phyloP scores from a whole-genome alignment of 1,140 invertebrate species.

The Agrilus planipennis region DNA sequence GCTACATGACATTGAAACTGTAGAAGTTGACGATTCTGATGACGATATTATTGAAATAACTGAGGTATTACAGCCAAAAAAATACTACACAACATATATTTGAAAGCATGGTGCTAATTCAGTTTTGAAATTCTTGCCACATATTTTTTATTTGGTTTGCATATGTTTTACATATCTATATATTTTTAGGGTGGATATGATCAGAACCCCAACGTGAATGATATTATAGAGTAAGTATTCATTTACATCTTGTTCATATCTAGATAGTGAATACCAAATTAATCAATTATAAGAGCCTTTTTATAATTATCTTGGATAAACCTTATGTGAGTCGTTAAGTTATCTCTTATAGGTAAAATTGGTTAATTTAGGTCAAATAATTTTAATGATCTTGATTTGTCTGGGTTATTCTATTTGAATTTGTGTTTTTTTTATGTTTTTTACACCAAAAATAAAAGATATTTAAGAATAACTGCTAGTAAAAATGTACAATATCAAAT shows the following conservation, averaged over 20 bases:
- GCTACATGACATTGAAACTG: slow-evolving; percentile 56
- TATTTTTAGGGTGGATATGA: slow-evolving; percentile 61
- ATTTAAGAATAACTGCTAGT: no score
- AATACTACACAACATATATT: neutral
- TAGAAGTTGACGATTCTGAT: slow-evolving; percentile 60
- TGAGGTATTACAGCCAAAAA: slow-evolving; percentile 44
- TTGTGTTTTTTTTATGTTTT: no score
- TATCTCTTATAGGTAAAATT: no score
- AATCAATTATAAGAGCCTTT: neutral
- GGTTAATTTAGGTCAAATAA: no score
- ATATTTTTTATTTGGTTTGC: slow-evolving; percentile 9
- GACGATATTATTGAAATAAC: slow-evolving; percentile 76
- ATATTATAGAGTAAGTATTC: slow-evolving; percentile 62
- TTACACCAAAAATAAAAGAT: no score
- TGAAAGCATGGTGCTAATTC: no score
- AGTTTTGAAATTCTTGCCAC: no score
- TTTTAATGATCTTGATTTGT: no score
- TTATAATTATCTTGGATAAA: neutral
- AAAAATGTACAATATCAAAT: no score
- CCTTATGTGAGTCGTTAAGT: no score
- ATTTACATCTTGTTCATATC: neutral
- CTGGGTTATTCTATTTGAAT: no score
- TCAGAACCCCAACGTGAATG: slow-evolving; percentile 60
- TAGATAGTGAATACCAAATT: no score
- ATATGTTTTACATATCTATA: slow-evolving; percentile 5